Evolutionary conservation across 2,888 invertebrate species (phyloP).

Genomic region (Acleris sparsana): DNA sequence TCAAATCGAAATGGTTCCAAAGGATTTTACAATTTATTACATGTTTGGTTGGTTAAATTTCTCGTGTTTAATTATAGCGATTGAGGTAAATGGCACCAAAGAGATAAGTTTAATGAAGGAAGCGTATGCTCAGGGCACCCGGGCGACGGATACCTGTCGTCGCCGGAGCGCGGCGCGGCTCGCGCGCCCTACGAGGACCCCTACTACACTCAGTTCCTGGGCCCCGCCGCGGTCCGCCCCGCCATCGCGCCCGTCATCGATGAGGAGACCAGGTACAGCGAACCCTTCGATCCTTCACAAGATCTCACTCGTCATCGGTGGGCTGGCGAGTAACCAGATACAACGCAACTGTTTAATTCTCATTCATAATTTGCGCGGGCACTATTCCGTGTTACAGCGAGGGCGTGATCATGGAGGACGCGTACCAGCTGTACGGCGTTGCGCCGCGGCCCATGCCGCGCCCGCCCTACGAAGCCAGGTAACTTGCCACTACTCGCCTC

Average conservation of each 20-base stretch:
- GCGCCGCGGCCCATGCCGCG: constrained; percentile 74
- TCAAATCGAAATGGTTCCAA: no score
- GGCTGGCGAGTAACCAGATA: no score
- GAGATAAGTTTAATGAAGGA: not conserved
- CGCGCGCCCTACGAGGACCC: constrained; percentile 92
- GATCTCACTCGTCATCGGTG: no score
- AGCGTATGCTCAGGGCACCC: constrained; percentile 54
- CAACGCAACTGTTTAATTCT: no score
- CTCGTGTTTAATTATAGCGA: no score
- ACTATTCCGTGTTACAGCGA: constrained; percentile 52
- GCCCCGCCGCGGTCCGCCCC: constrained; percentile 85
- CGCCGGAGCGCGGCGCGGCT: constrained; percentile 90
- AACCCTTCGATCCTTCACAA: no score
- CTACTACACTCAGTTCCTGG: constrained; percentile 91
- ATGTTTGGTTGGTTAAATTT: no score
- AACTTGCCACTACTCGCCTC: constrained; percentile 37
- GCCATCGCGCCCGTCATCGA: constrained; percentile 95
- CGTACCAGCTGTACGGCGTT: constrained; percentile 71
- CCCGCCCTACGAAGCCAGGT: constrained; percentile 72
- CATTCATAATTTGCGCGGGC: no score
- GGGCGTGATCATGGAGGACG: constrained; percentile 67
- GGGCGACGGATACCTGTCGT: constrained; percentile 91
- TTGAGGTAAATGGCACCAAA: no score
- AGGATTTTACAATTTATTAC: no score
- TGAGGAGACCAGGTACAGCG: constrained; percentile 90